These are phyloP conservation scores for Ornithoptera alexandrae DNA, from an alignment of 2,888 invertebrate genomes.

Conservation along the genomic window DNA sequence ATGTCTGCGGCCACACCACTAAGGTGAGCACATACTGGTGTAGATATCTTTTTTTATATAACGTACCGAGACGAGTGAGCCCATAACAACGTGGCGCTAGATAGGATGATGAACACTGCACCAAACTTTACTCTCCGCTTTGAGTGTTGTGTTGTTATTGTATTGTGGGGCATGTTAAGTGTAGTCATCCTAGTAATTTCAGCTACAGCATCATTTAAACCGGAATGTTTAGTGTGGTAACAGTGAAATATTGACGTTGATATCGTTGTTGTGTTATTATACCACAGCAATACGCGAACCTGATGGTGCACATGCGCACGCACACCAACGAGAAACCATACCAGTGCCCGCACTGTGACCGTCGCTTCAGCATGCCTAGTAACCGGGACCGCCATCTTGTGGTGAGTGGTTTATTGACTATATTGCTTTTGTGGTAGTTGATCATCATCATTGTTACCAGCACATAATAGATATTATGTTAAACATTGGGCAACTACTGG, in stretches of 20 bases:
- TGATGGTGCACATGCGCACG: slow-evolving; percentile 72
- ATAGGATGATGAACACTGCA: too few relatives aligned
- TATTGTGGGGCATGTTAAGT: too few relatives aligned
- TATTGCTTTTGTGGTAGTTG: neutral
- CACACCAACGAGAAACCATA: slow-evolving; percentile 74
- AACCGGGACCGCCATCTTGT: slow-evolving; percentile 71
- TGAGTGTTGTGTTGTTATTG: too few relatives aligned
- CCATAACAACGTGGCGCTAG: too few relatives aligned
- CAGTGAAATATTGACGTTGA: too few relatives aligned
- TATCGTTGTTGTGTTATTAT: neutral
- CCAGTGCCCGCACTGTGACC: slow-evolving; percentile 69
- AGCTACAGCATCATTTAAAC: too few relatives aligned
- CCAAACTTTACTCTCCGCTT: too few relatives aligned
- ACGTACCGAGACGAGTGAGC: neutral
- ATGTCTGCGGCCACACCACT: slow-evolving; percentile 71
- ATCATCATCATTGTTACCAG: neutral
- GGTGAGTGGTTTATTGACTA: slow-evolving; percentile 44
- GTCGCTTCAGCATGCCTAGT: slow-evolving; percentile 72
- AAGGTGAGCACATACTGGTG: slow-evolving; percentile 46
- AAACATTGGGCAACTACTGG: too few relatives aligned
- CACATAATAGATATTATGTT: too few relatives aligned
- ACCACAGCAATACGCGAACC: slow-evolving; percentile 71
- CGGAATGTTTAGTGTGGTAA: too few relatives aligned
- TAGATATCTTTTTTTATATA: neutral
- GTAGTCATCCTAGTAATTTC: too few relatives aligned